A percentile compares a stretch with the other conserved stretches of the same genome.
Conservation (phyloP, 1,140 invertebrate genomes). For the Teleogryllus occipitalis region DNA sequence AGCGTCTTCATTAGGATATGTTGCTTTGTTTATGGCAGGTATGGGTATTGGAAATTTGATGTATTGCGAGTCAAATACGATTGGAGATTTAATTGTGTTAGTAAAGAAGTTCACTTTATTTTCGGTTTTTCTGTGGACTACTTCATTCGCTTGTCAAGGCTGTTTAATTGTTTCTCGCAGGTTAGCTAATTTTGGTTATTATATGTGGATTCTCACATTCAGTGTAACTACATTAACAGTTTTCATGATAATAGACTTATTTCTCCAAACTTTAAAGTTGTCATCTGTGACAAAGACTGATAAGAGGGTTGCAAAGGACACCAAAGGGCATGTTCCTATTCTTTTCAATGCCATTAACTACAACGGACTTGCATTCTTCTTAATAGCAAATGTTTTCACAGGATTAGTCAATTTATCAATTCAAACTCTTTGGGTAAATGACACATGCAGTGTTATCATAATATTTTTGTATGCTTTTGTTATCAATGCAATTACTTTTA, state of each 20-base stretch:
- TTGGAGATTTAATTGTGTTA: not conserved
- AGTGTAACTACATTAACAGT: constrained; percentile 42
- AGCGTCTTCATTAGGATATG: constrained; percentile 71
- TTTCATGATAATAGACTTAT: constrained; percentile 46
- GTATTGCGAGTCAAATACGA: constrained; percentile 32
- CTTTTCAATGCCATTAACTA: constrained; percentile 59
- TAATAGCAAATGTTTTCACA: constrained; percentile 68
- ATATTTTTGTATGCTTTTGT: constrained; percentile 48
- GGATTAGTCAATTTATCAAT: constrained; percentile 66
- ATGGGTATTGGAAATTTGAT: constrained; percentile 58
- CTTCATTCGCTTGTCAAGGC: constrained; percentile 39
- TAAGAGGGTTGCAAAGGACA: constrained; percentile 22
- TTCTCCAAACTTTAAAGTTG: constrained; percentile 32
- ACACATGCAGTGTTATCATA: constrained; percentile 42
- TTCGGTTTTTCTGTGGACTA: constrained; percentile 38
- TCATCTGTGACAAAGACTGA: not conserved
- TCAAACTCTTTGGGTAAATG: constrained; percentile 46
- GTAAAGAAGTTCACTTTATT: not conserved
- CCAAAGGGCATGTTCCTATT: constrained; percentile 38
- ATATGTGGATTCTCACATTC: constrained; percentile 61
- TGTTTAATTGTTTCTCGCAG: constrained; percentile 53
- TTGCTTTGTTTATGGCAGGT: constrained; percentile 69
- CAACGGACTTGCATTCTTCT: constrained; percentile 69
- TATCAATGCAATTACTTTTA: not conserved
- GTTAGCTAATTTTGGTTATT: constrained; percentile 68